A percentile compares a stretch with the other conserved stretches of the same genome.
Evolutionary conservation across 2,113 vertebrate species (phyloP).

Genomic region (Dipodomys stephensi): DNA sequence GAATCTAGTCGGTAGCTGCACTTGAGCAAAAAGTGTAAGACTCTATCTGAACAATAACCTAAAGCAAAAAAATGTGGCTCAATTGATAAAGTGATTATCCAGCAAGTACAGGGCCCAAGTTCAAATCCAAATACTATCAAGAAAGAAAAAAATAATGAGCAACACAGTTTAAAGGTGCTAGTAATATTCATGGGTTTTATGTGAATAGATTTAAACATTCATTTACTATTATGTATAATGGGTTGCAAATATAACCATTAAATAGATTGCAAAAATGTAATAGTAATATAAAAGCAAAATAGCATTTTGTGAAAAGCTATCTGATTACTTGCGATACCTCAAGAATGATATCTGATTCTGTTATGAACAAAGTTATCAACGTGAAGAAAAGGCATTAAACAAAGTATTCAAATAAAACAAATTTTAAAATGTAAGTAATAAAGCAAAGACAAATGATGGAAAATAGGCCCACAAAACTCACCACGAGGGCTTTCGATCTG

Average conservation of each 20-base stretch:
- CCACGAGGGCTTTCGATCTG: conserved; percentile 95
- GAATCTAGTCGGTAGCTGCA: no score
- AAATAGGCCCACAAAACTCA: conserved; percentile 82
- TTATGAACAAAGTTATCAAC: background rate
- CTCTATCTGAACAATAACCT: no score
- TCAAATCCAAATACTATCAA: no score
- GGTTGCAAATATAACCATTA: background rate
- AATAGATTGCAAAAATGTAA: background rate
- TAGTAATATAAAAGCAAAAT: background rate
- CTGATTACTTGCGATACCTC: background rate
- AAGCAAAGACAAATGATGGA: background rate
- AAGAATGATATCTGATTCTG: background rate
- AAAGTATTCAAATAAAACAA: background rate
- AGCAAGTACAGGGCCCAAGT: no score
- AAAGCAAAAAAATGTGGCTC: no score
- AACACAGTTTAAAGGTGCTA: background rate
- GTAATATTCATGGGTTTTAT: background rate
- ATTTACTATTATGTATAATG: background rate
- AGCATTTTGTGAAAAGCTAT: background rate
- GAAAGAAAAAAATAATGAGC: no score
- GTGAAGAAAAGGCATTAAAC: background rate
- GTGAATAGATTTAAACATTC: background rate
- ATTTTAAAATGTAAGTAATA: background rate
- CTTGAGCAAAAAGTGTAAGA: no score
- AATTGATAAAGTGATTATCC: no score